Conservation (phyloP, 2,113 vertebrate genomes). For the Psammodynastes pulverulentus region DNA sequence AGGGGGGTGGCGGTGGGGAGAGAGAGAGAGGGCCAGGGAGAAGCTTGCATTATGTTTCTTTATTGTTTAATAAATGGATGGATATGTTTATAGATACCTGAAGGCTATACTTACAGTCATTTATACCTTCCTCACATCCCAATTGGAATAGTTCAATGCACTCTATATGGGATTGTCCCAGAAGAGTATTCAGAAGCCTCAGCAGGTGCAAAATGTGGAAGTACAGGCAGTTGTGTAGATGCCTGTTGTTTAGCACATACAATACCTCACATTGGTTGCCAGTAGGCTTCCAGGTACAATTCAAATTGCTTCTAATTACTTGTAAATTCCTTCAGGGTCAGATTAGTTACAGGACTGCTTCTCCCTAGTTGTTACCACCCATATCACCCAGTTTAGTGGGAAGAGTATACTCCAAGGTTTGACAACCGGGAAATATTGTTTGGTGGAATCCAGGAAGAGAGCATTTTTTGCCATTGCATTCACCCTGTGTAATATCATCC, state of each 20-base stretch:
- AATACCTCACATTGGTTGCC: neutral
- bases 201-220: neutral
- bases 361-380: too few species aligned
- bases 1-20: too few species aligned
- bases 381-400: too few species aligned
- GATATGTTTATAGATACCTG: neutral
- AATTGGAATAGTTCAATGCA: neutral
- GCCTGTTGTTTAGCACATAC: neutral
- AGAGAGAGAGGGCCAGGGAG: neutral
- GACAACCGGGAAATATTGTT: too few species aligned
- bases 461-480: too few species aligned
- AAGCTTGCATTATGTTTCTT: neutral
- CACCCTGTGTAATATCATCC: too few species aligned
- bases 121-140: neutral
- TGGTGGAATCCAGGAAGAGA: too few species aligned
- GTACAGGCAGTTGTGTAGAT: neutral
- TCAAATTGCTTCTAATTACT: neutral
- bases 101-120: neutral
- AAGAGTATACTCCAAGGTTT: too few species aligned
- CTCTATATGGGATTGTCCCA: neutral
- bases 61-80: neutral
- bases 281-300: neutral
- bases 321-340: too few species aligned
- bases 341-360: too few species aligned
- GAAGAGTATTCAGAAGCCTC: neutral